Percentiles rank a stretch among this genome's conserved stretches.
phyloP scores from a whole-genome alignment of 2,797 vertebrate species.

The Coregonus ussuriensis region DNA sequence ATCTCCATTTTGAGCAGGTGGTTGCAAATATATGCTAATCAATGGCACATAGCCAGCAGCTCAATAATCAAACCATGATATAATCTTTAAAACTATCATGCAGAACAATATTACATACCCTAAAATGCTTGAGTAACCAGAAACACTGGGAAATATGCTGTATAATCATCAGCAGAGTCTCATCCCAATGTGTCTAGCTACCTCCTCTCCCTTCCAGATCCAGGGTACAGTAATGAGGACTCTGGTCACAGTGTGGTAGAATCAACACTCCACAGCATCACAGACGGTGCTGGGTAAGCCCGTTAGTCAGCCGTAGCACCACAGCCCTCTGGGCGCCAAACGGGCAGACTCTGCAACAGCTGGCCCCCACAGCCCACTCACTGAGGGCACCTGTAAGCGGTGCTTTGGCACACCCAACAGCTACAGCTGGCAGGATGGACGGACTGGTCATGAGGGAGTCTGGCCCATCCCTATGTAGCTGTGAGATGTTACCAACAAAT shows the following conservation, averaged over 20 bases:
- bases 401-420: constrained; percentile 54
- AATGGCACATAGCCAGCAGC: neutral
- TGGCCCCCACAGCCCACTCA: constrained; percentile 57
- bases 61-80: neutral
- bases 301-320: constrained; percentile 55
- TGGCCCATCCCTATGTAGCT: constrained; percentile 1
- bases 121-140: neutral
- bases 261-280: constrained; percentile 34
- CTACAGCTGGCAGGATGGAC: constrained; percentile 35
- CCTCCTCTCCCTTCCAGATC: neutral
- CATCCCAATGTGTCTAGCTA: neutral
- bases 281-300: constrained; percentile 47
- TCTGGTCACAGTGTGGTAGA: constrained; percentile 2
- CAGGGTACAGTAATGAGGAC: neutral
- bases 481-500: constrained; percentile 31
- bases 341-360: constrained; percentile 59
- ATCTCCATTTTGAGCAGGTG: neutral
- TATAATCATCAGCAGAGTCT: neutral
- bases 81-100: neutral
- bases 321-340: constrained; percentile 33
- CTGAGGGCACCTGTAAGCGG: constrained; percentile 46
- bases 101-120: neutral
- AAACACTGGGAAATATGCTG: neutral
- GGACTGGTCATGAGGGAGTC: too few relatives aligned
- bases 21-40: neutral